Percentiles rank a stretch among this genome's conserved stretches.
phyloP scores from a whole-genome alignment of 2,888 invertebrate genomes.

The Auanema freiburgensis region DNA sequence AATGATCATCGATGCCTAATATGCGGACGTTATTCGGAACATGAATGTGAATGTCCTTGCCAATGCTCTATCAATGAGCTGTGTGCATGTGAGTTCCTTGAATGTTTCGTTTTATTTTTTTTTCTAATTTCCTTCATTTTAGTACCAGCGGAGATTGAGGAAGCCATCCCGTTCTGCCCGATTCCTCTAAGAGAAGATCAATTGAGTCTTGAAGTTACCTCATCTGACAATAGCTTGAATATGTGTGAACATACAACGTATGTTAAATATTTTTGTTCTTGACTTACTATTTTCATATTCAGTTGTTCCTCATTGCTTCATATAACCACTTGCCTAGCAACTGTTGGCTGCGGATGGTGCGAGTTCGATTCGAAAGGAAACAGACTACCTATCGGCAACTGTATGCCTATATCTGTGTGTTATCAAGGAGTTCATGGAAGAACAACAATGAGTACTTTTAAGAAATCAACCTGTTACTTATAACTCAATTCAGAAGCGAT shows the following conservation, averaged over 20 bases:
- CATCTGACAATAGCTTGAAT: too few relatives aligned
- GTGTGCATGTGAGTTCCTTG: neutral
- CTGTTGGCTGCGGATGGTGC: conserved; percentile 20
- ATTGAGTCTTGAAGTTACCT: too few relatives aligned
- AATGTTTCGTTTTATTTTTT: neutral
- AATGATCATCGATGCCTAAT: conserved; percentile 82
- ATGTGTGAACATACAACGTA: too few relatives aligned
- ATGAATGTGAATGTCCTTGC: conserved; percentile 91
- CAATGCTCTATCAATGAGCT: conserved; percentile 73
- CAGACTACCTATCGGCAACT: neutral
- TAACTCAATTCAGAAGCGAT: neutral
- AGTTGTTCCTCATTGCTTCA: conserved; percentile 17
- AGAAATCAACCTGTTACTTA: neutral
- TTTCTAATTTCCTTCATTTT: too few relatives aligned
- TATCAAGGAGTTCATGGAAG: conserved; percentile 14
- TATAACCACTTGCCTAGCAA: conserved; percentile 15
- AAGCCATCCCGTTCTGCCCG: too few relatives aligned
- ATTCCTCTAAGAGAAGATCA: too few relatives aligned
- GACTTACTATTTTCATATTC: neutral
- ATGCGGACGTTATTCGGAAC: conserved; percentile 90
- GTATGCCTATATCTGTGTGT: neutral
- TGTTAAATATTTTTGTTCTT: too few relatives aligned
- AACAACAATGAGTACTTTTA: conserved; percentile 6
- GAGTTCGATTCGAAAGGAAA: conserved; percentile 2
- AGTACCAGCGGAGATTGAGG: too few relatives aligned